Evolutionary conservation across 2,113 vertebrate species (phyloP).

Genomic region (Sinocyclocheilus anshuiensis): DNA sequence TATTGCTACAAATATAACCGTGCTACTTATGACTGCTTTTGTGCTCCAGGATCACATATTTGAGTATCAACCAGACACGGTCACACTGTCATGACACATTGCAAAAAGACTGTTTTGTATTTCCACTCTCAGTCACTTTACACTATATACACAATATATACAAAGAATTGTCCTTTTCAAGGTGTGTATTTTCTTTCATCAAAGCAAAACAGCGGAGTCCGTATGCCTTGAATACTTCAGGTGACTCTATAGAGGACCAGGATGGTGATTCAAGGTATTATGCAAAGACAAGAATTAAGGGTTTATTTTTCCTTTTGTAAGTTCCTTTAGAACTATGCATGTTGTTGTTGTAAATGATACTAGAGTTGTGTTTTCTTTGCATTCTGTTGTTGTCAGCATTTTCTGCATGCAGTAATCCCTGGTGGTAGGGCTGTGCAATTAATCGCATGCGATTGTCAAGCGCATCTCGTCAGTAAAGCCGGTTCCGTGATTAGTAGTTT

Average conservation of each 20-base stretch:
- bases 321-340: background rate
- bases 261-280: slow-evolving; percentile 93
- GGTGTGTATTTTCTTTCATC: slow-evolving; percentile 39
- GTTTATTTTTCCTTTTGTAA: background rate
- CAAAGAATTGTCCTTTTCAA: background rate
- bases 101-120: background rate
- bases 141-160: background rate
- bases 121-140: background rate
- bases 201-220: slow-evolving; percentile 89
- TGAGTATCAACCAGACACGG: background rate
- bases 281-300: background rate
- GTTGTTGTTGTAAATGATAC: background rate
- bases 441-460: too few species aligned
- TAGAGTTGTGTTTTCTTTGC: background rate
- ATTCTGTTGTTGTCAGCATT: background rate
- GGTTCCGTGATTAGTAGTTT: background rate
- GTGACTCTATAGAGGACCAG: slow-evolving; percentile 85
- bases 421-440: background rate
- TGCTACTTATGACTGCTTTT: too few species aligned
- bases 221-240: slow-evolving; percentile 85
- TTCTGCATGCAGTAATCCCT: background rate
- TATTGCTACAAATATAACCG: too few species aligned
- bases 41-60: background rate
- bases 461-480: too few species aligned
- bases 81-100: background rate